These are phyloP conservation scores for Austrolebias charrua DNA, from an alignment of 2,797 vertebrate species.

Conservation along the genomic window DNA sequence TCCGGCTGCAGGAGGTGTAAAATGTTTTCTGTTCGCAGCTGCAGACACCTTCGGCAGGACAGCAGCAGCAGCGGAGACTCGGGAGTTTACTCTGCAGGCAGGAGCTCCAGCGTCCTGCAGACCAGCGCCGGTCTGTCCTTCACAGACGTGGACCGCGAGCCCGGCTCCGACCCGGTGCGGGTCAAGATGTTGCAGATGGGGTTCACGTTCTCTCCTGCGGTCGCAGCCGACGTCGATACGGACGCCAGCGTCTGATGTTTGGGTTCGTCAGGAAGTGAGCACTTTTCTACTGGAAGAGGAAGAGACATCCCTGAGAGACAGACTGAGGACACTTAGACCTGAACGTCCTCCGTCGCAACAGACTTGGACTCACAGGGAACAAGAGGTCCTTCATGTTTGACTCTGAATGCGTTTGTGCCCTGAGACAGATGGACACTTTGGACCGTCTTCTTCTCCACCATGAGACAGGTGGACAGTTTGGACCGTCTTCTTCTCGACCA, in stretches of 20 bases:
- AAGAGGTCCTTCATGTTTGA: too few species aligned
- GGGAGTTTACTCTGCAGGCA: conserved; percentile 70
- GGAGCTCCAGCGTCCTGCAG: conserved; percentile 37
- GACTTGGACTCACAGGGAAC: not conserved
- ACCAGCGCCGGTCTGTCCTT: not conserved
- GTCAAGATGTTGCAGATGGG: conserved; percentile 43
- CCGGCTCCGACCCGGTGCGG: conserved; percentile 3
- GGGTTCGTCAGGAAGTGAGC: not conserved
- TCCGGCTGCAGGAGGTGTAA: too few species aligned
- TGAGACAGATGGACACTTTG: too few species aligned
- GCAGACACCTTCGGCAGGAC: conserved; percentile 58
- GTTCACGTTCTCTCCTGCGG: not conserved
- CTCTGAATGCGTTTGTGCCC: too few species aligned
- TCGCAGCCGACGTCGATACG: conserved; percentile 32
- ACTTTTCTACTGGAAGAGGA: not conserved
- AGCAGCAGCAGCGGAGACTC: conserved; percentile 75
- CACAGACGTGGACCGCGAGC: not conserved
- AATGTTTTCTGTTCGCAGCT: conserved; percentile 1
- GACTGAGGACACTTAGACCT: not conserved
- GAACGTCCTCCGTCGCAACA: too few species aligned
- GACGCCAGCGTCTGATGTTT: conserved; percentile 43
- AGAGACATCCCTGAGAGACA: not conserved
- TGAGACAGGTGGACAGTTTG: too few species aligned
- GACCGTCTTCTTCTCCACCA: too few species aligned
- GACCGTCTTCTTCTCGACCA: too few species aligned